Evolutionary conservation across 2,113 vertebrate genomes (phyloP).

Genomic region (Toxostoma redivivum): DNA sequence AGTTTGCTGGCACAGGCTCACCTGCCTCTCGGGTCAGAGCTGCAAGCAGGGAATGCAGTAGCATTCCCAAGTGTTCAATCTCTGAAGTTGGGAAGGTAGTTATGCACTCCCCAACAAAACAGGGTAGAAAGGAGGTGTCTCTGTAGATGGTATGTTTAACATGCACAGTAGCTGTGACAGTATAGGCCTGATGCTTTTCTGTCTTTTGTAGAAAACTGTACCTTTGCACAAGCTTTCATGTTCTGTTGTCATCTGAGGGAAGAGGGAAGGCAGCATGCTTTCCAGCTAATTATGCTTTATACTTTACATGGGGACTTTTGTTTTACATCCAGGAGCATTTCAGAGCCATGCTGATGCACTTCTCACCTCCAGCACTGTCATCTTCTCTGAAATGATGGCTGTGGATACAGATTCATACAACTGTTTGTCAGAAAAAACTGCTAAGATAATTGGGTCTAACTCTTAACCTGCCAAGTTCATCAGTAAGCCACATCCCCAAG

Average conservation of each 20-base stretch:
- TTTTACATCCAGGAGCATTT: background rate
- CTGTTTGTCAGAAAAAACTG: accelerated
- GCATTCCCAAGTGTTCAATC: background rate
- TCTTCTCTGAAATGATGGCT: background rate
- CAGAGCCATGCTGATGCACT: accelerated
- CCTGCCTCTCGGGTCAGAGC: background rate
- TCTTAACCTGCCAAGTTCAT: background rate
- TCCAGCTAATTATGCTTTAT: background rate
- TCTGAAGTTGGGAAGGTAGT: background rate
- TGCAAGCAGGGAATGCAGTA: background rate
- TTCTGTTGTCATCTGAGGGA: background rate
- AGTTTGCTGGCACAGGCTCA: background rate
- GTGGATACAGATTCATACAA: background rate
- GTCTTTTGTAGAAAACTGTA: background rate
- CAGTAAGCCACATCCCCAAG: background rate
- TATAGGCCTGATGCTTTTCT: background rate
- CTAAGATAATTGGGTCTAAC: no score
- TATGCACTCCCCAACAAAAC: background rate
- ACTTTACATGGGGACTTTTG: background rate
- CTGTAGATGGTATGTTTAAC: background rate
- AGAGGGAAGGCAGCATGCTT: background rate
- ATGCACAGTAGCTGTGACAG: background rate
- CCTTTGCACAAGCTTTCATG: background rate
- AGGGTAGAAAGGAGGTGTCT: background rate
- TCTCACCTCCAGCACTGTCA: background rate